These are phyloP conservation scores for Sinotaia quadrata DNA, from an alignment of 2,888 invertebrate genomes.

Conservation along the genomic window DNA sequence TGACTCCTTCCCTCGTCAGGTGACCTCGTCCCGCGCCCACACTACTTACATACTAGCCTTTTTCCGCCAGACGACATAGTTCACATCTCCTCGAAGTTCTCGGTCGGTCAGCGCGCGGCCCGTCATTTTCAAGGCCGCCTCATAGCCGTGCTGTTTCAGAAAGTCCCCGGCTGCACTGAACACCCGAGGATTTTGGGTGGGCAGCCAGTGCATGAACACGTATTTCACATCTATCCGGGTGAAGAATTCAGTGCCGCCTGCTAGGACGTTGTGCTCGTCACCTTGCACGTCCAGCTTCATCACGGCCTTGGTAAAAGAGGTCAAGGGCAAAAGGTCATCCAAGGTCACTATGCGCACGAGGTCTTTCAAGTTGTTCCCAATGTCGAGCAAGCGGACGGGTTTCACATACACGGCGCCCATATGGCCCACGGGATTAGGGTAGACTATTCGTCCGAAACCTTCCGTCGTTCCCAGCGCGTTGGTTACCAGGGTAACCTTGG, in stretches of 20 bases:
- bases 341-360: conserved; percentile 28
- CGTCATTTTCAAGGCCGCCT: background rate
- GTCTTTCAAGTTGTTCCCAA: background rate
- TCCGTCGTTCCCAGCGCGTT: conserved; percentile 19
- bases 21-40: no score
- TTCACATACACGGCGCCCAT: conserved; percentile 16
- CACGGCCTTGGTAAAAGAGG: conserved; percentile 11
- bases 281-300: conserved; percentile 27
- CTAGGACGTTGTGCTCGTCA: conserved; percentile 11
- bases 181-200: background rate
- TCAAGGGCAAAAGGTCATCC: conserved; percentile 11
- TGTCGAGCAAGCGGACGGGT: background rate
- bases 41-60: background rate
- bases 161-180: background rate
- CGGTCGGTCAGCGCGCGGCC: background rate
- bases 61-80: conserved; percentile 1
- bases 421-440: conserved; percentile 4
- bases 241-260: conserved; percentile 2
- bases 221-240: background rate
- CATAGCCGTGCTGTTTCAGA: background rate
- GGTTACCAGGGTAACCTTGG: conserved; percentile 19
- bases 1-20: no score
- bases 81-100: background rate
- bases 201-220: background rate
- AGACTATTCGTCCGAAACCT: conserved; percentile 7